Percentiles rank a stretch among this genome's conserved stretches.
Conservation (phyloP, 2,113 vertebrate species). For the Oncorhynchus clarkii region DNA sequence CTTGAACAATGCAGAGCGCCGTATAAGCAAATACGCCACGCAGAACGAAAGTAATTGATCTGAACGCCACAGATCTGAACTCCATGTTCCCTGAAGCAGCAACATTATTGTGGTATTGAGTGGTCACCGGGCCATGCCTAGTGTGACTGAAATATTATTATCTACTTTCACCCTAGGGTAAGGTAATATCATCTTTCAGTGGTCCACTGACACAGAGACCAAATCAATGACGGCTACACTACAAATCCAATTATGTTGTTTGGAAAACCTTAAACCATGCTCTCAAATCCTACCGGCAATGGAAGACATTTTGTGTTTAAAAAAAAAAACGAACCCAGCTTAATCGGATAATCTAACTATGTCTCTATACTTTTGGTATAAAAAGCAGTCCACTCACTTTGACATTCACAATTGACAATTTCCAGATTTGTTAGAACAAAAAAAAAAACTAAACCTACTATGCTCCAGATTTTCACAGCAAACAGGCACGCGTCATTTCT, state of each 20-base stretch:
- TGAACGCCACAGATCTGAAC: too few species aligned
- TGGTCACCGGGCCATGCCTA: neutral
- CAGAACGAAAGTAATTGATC: too few species aligned
- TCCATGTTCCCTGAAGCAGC: neutral
- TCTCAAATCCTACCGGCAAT: neutral
- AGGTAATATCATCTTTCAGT: neutral
- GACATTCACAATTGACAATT: neutral
- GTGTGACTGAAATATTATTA: neutral
- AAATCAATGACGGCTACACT: conserved; percentile 2
- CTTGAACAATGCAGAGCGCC: neutral
- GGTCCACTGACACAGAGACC: neutral
- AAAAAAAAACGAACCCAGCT: neutral
- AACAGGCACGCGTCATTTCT: neutral
- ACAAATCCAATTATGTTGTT: conserved; percentile 6
- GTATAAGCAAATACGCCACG: neutral
- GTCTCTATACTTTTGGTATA: neutral
- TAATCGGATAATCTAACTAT: neutral
- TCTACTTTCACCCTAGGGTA: neutral
- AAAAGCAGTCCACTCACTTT: neutral
- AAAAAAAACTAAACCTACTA: neutral
- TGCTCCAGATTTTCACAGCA: neutral
- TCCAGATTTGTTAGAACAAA: neutral
- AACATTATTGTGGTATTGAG: conserved; percentile 8
- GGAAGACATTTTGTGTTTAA: neutral
- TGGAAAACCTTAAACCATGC: neutral